Conservation (phyloP, 2,113 vertebrate species). For the Mesembrinibis cayennensis region DNA sequence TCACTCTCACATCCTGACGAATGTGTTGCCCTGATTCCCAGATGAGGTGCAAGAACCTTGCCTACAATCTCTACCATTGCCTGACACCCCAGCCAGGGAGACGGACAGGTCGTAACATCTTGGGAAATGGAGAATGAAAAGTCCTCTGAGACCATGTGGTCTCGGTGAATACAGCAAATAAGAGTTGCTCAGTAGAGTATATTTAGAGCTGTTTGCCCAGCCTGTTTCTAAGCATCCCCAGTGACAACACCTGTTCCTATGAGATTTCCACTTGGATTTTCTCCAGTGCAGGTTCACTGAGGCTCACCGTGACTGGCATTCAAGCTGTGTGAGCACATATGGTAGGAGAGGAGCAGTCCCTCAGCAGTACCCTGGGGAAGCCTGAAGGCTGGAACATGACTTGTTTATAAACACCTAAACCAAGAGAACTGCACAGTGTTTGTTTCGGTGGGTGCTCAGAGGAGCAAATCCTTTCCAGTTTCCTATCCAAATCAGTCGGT, state of each 20-base stretch:
- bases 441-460: not conserved
- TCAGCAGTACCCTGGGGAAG: not conserved
- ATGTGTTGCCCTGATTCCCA: not conserved
- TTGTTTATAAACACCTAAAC: not conserved
- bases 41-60: not conserved
- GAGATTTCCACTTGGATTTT: slow-evolving; percentile 36
- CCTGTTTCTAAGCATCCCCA: slow-evolving; percentile 28
- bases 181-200: not conserved
- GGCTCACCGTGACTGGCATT: slow-evolving; percentile 4
- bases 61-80: not conserved
- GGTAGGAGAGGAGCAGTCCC: slow-evolving; percentile 21
- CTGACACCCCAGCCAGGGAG: not conserved
- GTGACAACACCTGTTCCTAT: not conserved
- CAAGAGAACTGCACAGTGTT: not conserved
- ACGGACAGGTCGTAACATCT: not conserved
- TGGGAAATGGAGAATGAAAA: not conserved
- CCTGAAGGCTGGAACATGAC: not conserved
- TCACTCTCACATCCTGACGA: not conserved
- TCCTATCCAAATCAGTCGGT: not conserved
- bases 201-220: slow-evolving; percentile 3
- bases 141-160: not conserved
- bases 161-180: not conserved
- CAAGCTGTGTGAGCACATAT: not conserved
- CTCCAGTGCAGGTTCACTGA: not conserved
- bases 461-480: not conserved